These are phyloP conservation scores for Capitella teleta DNA, from an alignment of 1,140 invertebrate species.

Conservation along the genomic window DNA sequence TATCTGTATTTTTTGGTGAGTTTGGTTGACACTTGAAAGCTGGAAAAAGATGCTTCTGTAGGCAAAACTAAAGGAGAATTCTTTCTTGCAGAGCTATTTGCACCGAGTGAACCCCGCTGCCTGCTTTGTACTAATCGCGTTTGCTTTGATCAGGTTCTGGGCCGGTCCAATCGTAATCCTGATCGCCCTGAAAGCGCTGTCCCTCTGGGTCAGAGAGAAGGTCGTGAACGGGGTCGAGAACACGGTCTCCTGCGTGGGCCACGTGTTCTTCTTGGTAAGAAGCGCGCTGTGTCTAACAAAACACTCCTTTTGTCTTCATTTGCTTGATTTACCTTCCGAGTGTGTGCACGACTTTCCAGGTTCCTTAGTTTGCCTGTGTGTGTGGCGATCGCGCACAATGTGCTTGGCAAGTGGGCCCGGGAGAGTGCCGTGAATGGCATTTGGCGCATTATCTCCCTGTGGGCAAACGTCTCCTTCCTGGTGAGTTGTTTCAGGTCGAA, in stretches of 20 bases:
- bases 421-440: constrained; percentile 76
- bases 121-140: no score
- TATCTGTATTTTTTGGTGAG: constrained; percentile 67
- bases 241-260: constrained; percentile 63
- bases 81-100: no score
- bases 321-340: neutral
- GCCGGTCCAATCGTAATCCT: constrained; percentile 67
- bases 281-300: no score
- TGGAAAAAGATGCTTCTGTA: no score
- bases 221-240: constrained; percentile 68
- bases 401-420: constrained; percentile 75
- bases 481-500: no score
- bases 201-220: constrained; percentile 83
- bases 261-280: constrained; percentile 66
- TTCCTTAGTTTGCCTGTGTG: constrained; percentile 62
- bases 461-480: constrained; percentile 71
- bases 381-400: constrained; percentile 65
- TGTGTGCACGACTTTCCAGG: constrained; percentile 29
- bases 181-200: constrained; percentile 67
- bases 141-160: constrained; percentile 53
- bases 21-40: no score
- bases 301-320: no score
- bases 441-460: constrained; percentile 59
- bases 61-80: no score
- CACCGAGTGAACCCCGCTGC: no score